Base-by-base conservation (phyloP, 2,888 invertebrate species). In the Tetheella fluctuosa region DNA sequence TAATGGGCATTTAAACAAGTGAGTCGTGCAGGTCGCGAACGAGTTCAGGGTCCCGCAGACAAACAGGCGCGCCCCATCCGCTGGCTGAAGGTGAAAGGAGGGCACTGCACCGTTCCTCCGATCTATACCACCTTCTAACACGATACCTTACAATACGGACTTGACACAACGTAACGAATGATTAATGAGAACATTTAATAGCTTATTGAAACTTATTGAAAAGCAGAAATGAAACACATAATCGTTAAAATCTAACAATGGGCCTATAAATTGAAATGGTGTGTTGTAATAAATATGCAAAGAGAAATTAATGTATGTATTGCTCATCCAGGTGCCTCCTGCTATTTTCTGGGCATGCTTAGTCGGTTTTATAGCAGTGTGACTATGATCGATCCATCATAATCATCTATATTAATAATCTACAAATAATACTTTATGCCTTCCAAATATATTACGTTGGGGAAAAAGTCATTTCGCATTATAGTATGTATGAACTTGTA, bases 71-170 rank as follows among this genome's bases (percentile, higher is more conserved):
- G 64, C 64, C 34, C 34, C 60, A 63, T 59, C 30, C 71, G 48
- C 48, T 48, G 48, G 48, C 20, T 48, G 77, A 82, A 81, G 84
- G 86, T 83, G 81, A 87, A 84, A 82, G 81, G 83, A 85, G 86
- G 83, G 78, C 84, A 83, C 74, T 82, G 83, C 80, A 84, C 82
- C 78, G 71, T 73, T 71, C 68, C 61, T 34, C 12, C 15, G 55
- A 55, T 34, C 55, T 55, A 34, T 34, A 55, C 55, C 55, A 34
- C 34, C 55, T 54, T 55, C 55, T 55, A 55, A 55, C 34, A 55
- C 55, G 37, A 55, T 55, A 55, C 34, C 37, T 12, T 23, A 37
- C 30, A 54, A 54, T 54, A 25, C 28, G 28, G 17, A 34, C 34
- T 53, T 25, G 53, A 53, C 23, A 23, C 53, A 28, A 28, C 28